A percentile compares a stretch with the other conserved stretches of the same genome.
These are phyloP conservation scores for Turnix velox DNA, from an alignment of 2,113 vertebrate genomes.

Conservation along the genomic window DNA sequence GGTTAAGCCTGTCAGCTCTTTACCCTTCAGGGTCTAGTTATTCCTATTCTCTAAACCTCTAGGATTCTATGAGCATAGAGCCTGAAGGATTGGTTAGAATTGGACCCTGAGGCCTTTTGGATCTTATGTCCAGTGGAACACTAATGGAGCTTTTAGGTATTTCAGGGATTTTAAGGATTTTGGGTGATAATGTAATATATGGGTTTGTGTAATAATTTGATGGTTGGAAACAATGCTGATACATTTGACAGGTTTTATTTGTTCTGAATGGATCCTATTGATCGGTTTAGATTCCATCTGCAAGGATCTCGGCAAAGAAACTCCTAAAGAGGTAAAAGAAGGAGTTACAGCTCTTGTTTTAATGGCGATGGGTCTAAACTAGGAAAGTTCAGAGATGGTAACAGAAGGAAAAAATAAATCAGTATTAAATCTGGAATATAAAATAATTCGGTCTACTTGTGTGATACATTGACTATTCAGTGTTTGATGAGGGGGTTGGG, in stretches of 20 bases:
- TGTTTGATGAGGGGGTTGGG: accelerated
- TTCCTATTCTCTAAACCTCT: not conserved
- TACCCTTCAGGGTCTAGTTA: not conserved
- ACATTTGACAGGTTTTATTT: not conserved
- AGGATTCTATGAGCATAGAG: not conserved
- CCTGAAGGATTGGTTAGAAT: not conserved
- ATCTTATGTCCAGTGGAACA: not conserved
- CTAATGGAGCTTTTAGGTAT: not conserved
- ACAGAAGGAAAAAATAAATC: not conserved
- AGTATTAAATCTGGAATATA: not conserved
- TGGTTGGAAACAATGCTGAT: not conserved
- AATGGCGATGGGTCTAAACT: not conserved
- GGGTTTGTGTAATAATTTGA: not conserved
- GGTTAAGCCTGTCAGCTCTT: not conserved
- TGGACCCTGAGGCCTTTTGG: not conserved
- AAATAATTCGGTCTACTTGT: not conserved
- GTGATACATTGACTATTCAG: not conserved
- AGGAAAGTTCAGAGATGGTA: not conserved
- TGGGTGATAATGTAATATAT: not conserved
- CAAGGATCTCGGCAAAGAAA: not conserved
- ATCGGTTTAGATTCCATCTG: not conserved
- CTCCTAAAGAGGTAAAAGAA: not conserved
- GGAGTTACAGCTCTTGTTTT: not conserved
- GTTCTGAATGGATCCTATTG: not conserved
- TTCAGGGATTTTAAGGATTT: not conserved